Evolutionary conservation across 2,888 invertebrate genomes (phyloP), one percentile per base, ranked within the genome.

Genomic region (Rhabditoides inermis): DNA sequence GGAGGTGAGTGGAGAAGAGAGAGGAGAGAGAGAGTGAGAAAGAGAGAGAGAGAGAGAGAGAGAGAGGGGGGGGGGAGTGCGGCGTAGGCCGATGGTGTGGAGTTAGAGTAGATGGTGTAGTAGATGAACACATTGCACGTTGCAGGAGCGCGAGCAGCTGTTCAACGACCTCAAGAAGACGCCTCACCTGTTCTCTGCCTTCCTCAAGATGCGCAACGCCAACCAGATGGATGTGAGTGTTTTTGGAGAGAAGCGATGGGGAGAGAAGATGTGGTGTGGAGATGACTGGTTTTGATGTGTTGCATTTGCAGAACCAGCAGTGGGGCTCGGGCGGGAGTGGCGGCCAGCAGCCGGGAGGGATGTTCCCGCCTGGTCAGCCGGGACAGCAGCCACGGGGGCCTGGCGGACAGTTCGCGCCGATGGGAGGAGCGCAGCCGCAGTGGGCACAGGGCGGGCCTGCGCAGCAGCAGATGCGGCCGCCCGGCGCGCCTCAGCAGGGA

Each of bases 141-240:
- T 32, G 15, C 89, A 91, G 76, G 90, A 92, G 76, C 91, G 92
- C 76, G 86, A 86, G 76, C 87, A 88, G 80, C 76, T 80, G 85
- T 81, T 91, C 58, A 85, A 86, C 74, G 89, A 92, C 74, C 83
- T 92, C 61, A 90, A 90, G 79, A 86, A 87, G 60, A 89, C 91
- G 81, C 91, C 91, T 37, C 88, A 88, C 69, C 82, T 92, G 42
- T 90, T 92, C 89, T 89, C 90, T 50, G 89, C 90, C 50, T 90
- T 90, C 76, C 87, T 91, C 65, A 89, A 90, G 49, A 45, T 64
- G 40, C 12, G 32, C 32, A 15, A 7, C 10, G 87, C 88, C n/a
- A n/a, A n/a, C n/a, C n/a, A n/a, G n/a, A n/a, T n/a, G n/a, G n/a
- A n/a, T n/a, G n/a, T n/a, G n/a, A n/a, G n/a, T n/a, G n/a, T n/a